Conservation (phyloP, 2,113 vertebrate genomes). For the Canis aureus region DNA sequence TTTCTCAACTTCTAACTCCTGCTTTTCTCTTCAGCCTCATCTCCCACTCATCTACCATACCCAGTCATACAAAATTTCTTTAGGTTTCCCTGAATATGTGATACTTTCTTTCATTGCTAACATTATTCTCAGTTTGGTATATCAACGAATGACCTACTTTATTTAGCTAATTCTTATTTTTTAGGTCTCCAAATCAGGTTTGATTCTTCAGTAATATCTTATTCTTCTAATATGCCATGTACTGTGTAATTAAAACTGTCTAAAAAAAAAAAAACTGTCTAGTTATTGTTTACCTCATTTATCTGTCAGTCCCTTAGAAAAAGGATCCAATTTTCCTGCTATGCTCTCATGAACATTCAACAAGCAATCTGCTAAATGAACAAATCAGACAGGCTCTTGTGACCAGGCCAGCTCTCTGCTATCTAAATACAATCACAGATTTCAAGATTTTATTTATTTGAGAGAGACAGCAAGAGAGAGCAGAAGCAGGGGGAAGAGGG, state of each 20-base stretch:
- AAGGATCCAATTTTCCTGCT: background rate
- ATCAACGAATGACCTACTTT: background rate
- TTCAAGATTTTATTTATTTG: background rate
- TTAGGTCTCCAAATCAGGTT: background rate
- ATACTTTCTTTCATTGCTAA: background rate
- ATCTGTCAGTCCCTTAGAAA: background rate
- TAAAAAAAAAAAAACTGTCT: slow-evolving; percentile 13
- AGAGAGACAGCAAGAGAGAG: too few relatives aligned
- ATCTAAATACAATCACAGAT: background rate
- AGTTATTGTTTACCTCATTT: background rate
- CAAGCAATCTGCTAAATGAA: background rate
- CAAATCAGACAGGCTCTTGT: background rate
- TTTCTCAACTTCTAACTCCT: background rate
- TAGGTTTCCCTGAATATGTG: background rate
- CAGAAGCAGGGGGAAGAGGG: too few relatives aligned
- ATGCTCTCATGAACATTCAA: background rate
- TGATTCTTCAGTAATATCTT: background rate
- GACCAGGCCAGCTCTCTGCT: background rate
- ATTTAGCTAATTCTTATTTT: background rate
- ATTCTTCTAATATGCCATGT: background rate
- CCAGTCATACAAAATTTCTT: background rate
- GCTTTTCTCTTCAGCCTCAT: background rate
- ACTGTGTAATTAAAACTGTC: background rate
- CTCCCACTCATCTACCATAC: background rate
- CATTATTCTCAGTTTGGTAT: background rate